Percentiles rank a stretch among this genome's conserved stretches.
These are phyloP conservation scores for Bombus haemorrhoidalis DNA, from an alignment of 1,140 invertebrate genomes.

Conservation along the genomic window DNA sequence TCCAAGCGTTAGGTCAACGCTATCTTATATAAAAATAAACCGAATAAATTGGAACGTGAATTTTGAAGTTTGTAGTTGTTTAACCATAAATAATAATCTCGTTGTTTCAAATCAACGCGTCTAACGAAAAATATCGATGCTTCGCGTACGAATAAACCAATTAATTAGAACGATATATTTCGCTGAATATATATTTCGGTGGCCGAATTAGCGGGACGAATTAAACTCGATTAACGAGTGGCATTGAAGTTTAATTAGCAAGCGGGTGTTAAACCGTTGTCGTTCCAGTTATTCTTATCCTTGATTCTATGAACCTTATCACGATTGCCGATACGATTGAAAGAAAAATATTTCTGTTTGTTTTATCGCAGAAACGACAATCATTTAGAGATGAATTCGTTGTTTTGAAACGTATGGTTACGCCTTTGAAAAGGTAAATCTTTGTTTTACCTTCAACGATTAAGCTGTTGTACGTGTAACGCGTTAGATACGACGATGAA, in stretches of 20 bases:
- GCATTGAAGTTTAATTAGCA: constrained; percentile 36
- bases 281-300: constrained; percentile 32
- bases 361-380: neutral
- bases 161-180: neutral
- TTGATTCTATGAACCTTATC: constrained; percentile 26
- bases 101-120: too few species aligned
- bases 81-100: too few species aligned
- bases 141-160: neutral
- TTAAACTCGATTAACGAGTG: neutral
- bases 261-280: neutral
- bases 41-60: too few species aligned
- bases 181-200: neutral
- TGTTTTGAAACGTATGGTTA: neutral
- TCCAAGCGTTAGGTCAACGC: neutral
- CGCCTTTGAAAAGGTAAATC: neutral
- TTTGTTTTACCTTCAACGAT: neutral
- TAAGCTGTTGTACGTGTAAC: neutral
- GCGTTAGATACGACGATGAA: neutral
- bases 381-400: neutral
- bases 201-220: neutral
- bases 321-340: neutral
- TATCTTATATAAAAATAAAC: too few species aligned
- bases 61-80: too few species aligned
- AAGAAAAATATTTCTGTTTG: neutral
- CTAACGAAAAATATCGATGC: too few species aligned